A percentile compares a stretch with the other conserved stretches of the same genome.
These are phyloP conservation scores for Pristionchus exspectatus DNA, from an alignment of 2,888 invertebrate species.

Conservation along the genomic window DNA sequence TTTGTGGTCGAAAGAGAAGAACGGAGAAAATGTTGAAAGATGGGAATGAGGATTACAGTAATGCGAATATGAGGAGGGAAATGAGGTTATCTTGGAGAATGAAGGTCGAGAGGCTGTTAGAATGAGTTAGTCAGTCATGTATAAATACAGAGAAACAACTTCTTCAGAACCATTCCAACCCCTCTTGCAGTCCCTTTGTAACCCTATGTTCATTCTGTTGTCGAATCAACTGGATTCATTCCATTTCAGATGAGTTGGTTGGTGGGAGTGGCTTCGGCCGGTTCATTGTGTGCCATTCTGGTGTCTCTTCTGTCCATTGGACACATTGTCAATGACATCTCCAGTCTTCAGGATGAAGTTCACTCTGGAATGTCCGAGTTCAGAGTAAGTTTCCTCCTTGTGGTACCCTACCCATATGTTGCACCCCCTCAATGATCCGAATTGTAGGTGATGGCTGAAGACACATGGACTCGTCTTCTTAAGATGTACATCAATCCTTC, in stretches of 20 bases:
- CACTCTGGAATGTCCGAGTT: constrained; percentile 63
- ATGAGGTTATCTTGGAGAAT: constrained; percentile 19
- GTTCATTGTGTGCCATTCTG: constrained; percentile 64
- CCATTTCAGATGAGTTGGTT: constrained; percentile 53
- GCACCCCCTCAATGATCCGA: background rate
- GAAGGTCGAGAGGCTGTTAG: constrained; percentile 46
- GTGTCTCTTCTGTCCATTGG: constrained; percentile 65
- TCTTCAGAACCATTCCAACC: constrained; percentile 6
- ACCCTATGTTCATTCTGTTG: background rate
- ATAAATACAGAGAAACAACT: background rate
- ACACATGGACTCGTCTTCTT: constrained; percentile 53
- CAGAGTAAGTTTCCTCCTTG: constrained; percentile 57
- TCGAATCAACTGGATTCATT: background rate
- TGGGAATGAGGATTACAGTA: constrained; percentile 12
- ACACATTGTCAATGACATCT: constrained; percentile 68
- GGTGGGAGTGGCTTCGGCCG: constrained; percentile 64
- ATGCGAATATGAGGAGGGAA: constrained; percentile 13
- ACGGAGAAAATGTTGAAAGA: constrained; percentile 8
- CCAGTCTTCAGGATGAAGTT: constrained; percentile 66
- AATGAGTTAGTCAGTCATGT: constrained; percentile 14
- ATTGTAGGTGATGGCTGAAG: constrained; percentile 53
- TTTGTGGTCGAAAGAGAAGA: background rate
- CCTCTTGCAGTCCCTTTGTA: too few relatives aligned
- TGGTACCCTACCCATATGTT: background rate
- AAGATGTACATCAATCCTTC: constrained; percentile 51